Conservation (phyloP, 2,888 invertebrate genomes). For the Nemotelus nigrinus region DNA sequence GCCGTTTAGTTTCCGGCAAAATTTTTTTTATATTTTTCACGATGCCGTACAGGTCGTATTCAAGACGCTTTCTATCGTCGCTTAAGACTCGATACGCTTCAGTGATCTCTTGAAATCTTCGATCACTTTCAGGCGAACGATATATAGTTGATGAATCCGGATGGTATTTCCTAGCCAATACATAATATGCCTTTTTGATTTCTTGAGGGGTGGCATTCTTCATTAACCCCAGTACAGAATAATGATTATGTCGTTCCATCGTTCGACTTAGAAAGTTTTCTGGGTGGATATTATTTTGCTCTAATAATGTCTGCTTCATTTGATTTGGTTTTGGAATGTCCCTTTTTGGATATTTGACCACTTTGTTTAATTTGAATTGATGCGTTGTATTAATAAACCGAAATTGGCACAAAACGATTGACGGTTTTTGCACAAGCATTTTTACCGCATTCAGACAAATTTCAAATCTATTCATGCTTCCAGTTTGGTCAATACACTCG, state of each 20-base stretch:
- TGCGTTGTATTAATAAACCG: background rate
- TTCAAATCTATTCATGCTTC: background rate
- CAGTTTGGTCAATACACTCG: background rate
- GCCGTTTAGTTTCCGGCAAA: background rate
- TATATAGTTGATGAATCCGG: slow-evolving; percentile 56
- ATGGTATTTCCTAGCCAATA: slow-evolving; percentile 62
- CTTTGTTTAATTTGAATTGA: slow-evolving; percentile 11
- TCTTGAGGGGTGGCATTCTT: slow-evolving; percentile 56
- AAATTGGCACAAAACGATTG: background rate
- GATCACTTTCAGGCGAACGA: slow-evolving; percentile 54
- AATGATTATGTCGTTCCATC: slow-evolving; percentile 56
- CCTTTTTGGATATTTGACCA: slow-evolving; percentile 25
- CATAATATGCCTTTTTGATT: slow-evolving; percentile 61
- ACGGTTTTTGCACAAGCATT: background rate
- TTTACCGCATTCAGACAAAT: slow-evolving; percentile 1
- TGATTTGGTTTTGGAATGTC: background rate
- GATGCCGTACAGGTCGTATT: slow-evolving; percentile 59
- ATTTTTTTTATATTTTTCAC: background rate
- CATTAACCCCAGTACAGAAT: slow-evolving; percentile 59
- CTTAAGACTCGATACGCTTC: slow-evolving; percentile 93
- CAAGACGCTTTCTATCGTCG: slow-evolving; percentile 85
- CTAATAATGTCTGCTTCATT: background rate
- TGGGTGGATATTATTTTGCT: background rate
- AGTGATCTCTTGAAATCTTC: slow-evolving; percentile 84
- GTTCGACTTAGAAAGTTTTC: background rate